These are phyloP conservation scores for Drosophila subobscura DNA, from an alignment of 1,140 invertebrate species.

Conservation along the genomic window DNA sequence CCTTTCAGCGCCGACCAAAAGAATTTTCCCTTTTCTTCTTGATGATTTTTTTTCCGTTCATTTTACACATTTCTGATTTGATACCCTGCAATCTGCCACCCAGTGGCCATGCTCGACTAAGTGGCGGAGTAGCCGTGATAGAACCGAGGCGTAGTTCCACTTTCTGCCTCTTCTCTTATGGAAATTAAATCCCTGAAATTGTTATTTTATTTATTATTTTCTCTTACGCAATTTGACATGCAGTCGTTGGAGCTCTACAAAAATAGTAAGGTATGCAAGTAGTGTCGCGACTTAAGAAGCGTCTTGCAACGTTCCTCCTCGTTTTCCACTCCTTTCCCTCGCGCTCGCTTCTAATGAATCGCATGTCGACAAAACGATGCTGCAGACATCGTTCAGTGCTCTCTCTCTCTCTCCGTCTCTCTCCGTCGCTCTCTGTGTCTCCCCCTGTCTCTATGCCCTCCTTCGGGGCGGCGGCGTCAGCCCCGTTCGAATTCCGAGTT, in stretches of 20 bases:
- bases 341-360: slow-evolving; percentile 45
- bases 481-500: slow-evolving; percentile 28
- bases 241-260: too few relatives aligned
- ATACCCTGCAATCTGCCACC: slow-evolving; percentile 24
- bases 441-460: too few relatives aligned
- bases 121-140: not conserved
- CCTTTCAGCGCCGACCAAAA: slow-evolving; percentile 67
- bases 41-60: slow-evolving; percentile 20
- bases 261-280: too few relatives aligned
- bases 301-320: too few relatives aligned
- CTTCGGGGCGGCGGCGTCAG: too few relatives aligned
- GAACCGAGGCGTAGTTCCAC: too few relatives aligned
- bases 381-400: slow-evolving; percentile 43
- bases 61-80: slow-evolving; percentile 31
- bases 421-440: not conserved
- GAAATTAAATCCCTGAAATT: too few relatives aligned
- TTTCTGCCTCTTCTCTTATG: too few relatives aligned
- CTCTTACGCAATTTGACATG: too few relatives aligned
- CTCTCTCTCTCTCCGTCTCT: slow-evolving; percentile 6
- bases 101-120: too few relatives aligned
- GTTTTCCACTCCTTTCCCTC: not conserved
- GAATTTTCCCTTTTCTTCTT: slow-evolving; percentile 61
- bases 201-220: too few relatives aligned
- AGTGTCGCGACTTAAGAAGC: too few relatives aligned
- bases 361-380: slow-evolving; percentile 33